These are phyloP conservation scores for Heterohyrax brucei DNA, from an alignment of 2,797 vertebrate species.

Conservation along the genomic window DNA sequence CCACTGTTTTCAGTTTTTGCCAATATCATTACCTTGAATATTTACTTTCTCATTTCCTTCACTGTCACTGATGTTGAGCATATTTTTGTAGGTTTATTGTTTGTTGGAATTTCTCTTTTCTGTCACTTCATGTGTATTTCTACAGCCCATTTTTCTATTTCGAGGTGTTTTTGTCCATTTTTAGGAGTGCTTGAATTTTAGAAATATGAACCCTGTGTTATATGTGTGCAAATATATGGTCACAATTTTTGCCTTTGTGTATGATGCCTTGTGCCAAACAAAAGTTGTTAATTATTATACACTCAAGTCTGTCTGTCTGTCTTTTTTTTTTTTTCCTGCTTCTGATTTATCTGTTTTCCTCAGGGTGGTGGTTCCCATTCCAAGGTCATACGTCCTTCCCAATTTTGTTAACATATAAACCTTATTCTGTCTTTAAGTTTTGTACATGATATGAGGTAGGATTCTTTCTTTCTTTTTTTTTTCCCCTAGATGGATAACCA, in stretches of 20 bases:
- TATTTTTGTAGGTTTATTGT: constrained; percentile 46
- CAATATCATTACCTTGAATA: not conserved
- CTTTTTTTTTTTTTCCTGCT: constrained; percentile 58
- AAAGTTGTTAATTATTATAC: constrained; percentile 71
- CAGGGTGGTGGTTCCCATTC: not conserved
- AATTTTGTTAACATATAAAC: constrained; percentile 37
- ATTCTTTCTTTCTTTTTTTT: constrained; percentile 13
- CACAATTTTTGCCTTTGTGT: constrained; percentile 9
- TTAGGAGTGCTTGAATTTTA: not conserved
- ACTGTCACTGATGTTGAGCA: not conserved
- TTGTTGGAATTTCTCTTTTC: constrained; percentile 60
- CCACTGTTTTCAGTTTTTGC: constrained; percentile 25
- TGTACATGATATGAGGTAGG: constrained; percentile 1
- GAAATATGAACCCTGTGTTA: constrained; percentile 53
- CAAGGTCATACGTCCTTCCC: constrained; percentile 3
- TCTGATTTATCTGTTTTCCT: constrained; percentile 50
- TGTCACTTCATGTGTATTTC: constrained; percentile 49
- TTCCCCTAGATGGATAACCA: not conserved
- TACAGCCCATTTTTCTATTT: constrained; percentile 53
- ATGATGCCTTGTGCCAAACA: constrained; percentile 69
- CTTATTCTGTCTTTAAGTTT: constrained; percentile 7
- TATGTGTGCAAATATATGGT: constrained; percentile 51
- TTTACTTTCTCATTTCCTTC: constrained; percentile 60
- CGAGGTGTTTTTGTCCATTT: not conserved
- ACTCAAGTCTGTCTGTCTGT: constrained; percentile 53